Evolutionary conservation across 2,113 vertebrate species (phyloP), one percentile per base, ranked within the genome.

Genomic region (Lethenteron camtschaticum): DNA sequence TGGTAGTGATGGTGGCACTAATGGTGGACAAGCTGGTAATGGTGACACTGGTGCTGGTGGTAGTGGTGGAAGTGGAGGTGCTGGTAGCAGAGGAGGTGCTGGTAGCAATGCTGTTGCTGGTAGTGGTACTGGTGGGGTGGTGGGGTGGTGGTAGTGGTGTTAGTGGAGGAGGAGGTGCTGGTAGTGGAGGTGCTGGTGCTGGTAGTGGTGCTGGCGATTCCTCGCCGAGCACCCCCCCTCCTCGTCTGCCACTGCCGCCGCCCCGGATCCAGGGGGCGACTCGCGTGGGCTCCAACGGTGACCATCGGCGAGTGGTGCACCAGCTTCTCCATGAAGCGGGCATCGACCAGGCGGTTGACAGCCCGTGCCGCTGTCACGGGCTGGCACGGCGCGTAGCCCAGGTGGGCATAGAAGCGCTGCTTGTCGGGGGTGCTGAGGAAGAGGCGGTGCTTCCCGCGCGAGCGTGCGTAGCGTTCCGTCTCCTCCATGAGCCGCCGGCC

Each of bases 401-500:
- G 76, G 75, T 89, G 91, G 58, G 82, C 78, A 2, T 97, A 96
- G 77, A 97, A 97, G 69, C 83, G 75, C 77, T 91, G 83, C 76
- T 96, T 88, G 71, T 96, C 88, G 0, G 90, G 92, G 2, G 94
- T 96, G 72, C 85, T 92, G 70, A 99, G 85, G 73, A 78, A 86
- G 57, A 99, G 78, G 18, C 79, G 79, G 57, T 3, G 56, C 71
- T 85, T 92, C 14, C 88, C 85, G 57, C 76, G 77, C 18, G 71
- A 73, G 16, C 55, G 79, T 8, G 88, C 84, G 57, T 89, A 96
- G 10, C 2, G 73, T 77, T 96, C 90, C 0, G 85, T 78, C 72
- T 82, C 83, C 72, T 89, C 85, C 90, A 96, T 95, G 74, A 97
- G 78, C 55, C 63, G 77, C 41, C 90, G 81, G 2, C 90, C 90